Base-by-base conservation (phyloP, 2,797 vertebrate species). In the Enteromius treurensis region DNA sequence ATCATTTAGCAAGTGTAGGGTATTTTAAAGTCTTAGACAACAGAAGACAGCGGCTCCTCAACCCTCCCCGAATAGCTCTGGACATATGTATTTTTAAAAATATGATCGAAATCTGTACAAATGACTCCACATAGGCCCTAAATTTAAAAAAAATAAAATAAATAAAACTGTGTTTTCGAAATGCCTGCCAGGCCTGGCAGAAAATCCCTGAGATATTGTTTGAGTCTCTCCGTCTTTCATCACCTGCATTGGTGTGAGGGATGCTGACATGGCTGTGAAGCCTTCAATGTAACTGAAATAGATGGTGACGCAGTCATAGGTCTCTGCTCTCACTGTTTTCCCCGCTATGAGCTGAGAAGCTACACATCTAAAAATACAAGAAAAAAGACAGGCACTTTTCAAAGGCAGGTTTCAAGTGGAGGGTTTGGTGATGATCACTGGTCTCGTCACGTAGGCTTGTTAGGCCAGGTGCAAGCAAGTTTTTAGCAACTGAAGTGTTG, bases 251-350 rank as follows among this genome's bases (percentile, higher is more conserved):
- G 90, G 89, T 0, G 89, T 90, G 78, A 91, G 84, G 34, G 79
- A 82, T 47, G 87, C 88, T 1, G 89, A 89, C 83, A 90, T 86
- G 74, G 79, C 86, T 1, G 86, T 91, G 74, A 91, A 91, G 17
- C 88, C 89, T 77, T 88, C 87, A 26, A 89, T 90, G 86, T 91
- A 87, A 62, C 90, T 90, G 84, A 92, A 92, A 84, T 91, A 91
- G 83, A 91, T 86, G 23, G 87, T 90, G 84, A 91, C 86, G 5
- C 84, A 88, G 81, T 89, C 83, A 7, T 88, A 90, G 29, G 87
- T 91, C 85, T 91, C 90, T 5, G 88, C 89, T 69, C 77, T 86
- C 68, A 91, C 89, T 9, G 86, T 88, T 81, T 88, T 85, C 76
- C 85, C 89, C 40, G 85, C 81, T 19, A 89, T 87, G 47, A 92